A percentile compares a stretch with the other conserved stretches of the same genome.
Evolutionary conservation across 2,888 invertebrate species (phyloP).

Genomic region (Rapana venosa): DNA sequence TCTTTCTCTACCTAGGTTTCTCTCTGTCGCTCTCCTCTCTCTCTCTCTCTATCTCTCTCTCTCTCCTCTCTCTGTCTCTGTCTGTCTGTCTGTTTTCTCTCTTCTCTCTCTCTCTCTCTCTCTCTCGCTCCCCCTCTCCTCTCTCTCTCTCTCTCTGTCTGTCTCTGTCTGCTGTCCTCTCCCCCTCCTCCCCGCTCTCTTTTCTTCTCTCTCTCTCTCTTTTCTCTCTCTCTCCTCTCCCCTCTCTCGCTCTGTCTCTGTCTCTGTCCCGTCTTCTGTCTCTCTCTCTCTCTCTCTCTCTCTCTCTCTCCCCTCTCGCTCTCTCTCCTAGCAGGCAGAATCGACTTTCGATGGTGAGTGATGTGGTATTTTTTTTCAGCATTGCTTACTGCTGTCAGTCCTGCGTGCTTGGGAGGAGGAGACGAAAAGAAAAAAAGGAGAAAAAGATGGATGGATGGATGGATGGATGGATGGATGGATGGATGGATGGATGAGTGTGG

Average conservation of each 20-base stretch:
- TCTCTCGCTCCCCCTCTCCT: no score
- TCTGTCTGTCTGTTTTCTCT: no score
- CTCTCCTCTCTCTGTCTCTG: no score
- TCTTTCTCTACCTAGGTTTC: no score
- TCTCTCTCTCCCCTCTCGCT: not conserved
- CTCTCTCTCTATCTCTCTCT: no score
- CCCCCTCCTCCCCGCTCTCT: not conserved
- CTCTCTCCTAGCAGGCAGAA: not conserved
- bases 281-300: not conserved
- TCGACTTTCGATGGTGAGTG: no score
- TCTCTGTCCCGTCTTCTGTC: not conserved
- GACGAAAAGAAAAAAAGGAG: no score
- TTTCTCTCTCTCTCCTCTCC: not conserved
- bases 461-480: not conserved
- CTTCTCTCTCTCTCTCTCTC: no score
- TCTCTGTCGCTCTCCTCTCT: no score
- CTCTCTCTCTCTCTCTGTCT: conserved; percentile 26
- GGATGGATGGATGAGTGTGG: not conserved
- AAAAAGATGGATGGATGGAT: no score
- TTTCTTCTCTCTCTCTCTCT: not conserved
- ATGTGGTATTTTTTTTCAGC: not conserved
- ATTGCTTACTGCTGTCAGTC: not conserved
- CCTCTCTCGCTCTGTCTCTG: not conserved
- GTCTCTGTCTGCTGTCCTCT: not conserved
- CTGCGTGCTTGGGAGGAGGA: not conserved